Percentiles rank a stretch among this genome's conserved stretches.
Evolutionary conservation across 2,888 invertebrate genomes (phyloP).

Genomic region (Camptogramma bilineatum): DNA sequence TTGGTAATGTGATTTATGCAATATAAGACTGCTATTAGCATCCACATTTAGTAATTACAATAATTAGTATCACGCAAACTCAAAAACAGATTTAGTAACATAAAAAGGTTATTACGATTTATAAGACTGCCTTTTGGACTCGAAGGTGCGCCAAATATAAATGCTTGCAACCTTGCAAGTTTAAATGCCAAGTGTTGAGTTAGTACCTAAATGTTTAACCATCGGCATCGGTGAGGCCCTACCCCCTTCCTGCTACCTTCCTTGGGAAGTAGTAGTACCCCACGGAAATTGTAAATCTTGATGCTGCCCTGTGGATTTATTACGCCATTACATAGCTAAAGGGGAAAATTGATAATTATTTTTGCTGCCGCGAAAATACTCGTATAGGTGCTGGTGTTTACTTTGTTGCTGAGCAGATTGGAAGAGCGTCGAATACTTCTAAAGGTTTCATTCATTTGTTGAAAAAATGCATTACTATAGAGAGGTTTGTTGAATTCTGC

Average conservation of each 20-base stretch:
- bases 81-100: background rate
- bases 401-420: constrained; percentile 18
- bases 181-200: constrained; percentile 9
- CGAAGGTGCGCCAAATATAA: background rate
- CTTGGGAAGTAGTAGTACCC: constrained; percentile 34
- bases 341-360: constrained; percentile 62
- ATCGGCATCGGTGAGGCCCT: constrained; percentile 21
- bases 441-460: constrained; percentile 2
- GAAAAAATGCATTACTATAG: background rate
- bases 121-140: background rate
- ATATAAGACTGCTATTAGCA: background rate
- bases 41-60: constrained; percentile 1
- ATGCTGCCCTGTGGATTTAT: constrained; percentile 58
- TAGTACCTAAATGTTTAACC: constrained; percentile 19
- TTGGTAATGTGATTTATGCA: constrained; percentile 19
- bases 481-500: background rate
- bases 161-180: background rate
- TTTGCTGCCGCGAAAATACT: constrained; percentile 46
- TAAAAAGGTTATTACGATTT: background rate
- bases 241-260: constrained; percentile 35
- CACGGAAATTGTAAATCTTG: constrained; percentile 67
- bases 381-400: constrained; percentile 41
- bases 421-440: background rate
- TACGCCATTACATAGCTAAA: constrained; percentile 55
- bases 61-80: background rate